Evolutionary conservation across 2,797 vertebrate genomes (phyloP), one percentile per base, ranked within the genome.

Genomic region (Taenioides sp.): DNA sequence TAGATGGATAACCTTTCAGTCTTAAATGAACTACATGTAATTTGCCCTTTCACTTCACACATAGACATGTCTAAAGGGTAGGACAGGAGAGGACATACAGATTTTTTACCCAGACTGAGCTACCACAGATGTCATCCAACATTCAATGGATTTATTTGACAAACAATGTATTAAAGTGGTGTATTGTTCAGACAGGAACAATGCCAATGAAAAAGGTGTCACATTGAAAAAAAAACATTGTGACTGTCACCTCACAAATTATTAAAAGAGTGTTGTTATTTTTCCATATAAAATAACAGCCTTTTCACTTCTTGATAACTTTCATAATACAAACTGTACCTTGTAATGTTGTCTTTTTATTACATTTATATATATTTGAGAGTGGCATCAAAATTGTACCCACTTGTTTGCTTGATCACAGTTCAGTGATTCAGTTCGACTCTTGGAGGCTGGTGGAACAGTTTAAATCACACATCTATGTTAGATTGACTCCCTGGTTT

Each of bases 401-500:
- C 57, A 71, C 59, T 59, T 77, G 79, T 81, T 72, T 73, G 60
- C 76, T 70, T 49, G 75, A 82, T 82, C 75, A 78, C 7, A n/a
- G 73, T 20, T 50, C 18, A 50, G 20, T 20, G 34, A 37, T 37
- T 37, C 9, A 37, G 34, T 37, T 37, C 34, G 1, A 37, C 34
- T 37, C 34, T 1, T 37, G 34, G 34, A 37, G 34, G 34, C 34
- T 37, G 34, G 34, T 37, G 34, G 34, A 37, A 37, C 34, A 37
- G 9, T 10, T 37, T 37, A 37, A 37, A 1, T 37, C 34, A 9
- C 34, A 73, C 71, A 49, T 43, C 54, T 63, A 77, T 69, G 78
- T 83, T 66, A 43, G 75, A 81, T 84, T 73, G 75, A 81, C 74
- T 76, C 77, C 28, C 74, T 52, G 31, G 25, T 83, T 79, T 77